These are phyloP conservation scores for Charaxes varanes DNA, from an alignment of 1,140 invertebrate species.

Conservation along the genomic window DNA sequence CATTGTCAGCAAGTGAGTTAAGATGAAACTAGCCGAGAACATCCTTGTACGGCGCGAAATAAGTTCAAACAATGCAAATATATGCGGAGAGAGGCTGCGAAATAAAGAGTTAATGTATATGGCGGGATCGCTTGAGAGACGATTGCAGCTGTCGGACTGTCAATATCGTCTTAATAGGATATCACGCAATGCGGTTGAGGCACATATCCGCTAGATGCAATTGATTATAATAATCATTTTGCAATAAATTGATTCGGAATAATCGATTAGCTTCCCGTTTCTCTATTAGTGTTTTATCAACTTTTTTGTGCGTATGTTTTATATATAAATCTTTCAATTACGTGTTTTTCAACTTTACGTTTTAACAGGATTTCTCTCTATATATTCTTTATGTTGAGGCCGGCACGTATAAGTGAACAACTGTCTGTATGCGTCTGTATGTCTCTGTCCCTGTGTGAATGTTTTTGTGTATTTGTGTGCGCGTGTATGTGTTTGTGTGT, in stretches of 20 bases:
- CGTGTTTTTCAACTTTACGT: no score
- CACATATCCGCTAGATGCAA: slow-evolving; percentile 21
- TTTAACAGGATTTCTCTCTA: no score
- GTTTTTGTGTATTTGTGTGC: no score
- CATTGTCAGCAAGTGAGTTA: slow-evolving; percentile 35
- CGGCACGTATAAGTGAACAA: no score
- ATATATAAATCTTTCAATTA: no score
- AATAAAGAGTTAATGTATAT: slow-evolving; percentile 1
- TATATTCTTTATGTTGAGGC: no score
- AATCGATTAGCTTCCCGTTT: neutral
- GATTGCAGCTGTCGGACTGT: slow-evolving; percentile 23
- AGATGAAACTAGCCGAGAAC: slow-evolving; percentile 18
- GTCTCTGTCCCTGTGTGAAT: no score
- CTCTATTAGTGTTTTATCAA: neutral
- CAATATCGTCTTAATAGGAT: slow-evolving; percentile 26
- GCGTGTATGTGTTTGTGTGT: no score
- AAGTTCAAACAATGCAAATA: slow-evolving; percentile 6
- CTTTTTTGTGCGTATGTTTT: no score
- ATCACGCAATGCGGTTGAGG: slow-evolving; percentile 19
- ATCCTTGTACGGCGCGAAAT: slow-evolving; percentile 8
- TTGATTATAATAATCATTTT: slow-evolving; percentile 21
- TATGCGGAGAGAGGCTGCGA: slow-evolving; percentile 4
- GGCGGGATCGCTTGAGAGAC: slow-evolving; percentile 8
- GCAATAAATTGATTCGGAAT: slow-evolving; percentile 9
- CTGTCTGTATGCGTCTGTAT: no score